Percentiles rank a stretch among this genome's conserved stretches.
phyloP scores from a whole-genome alignment of 37 sponge, comb jelly and placozoan genomes.

The Oscarella lobularis region DNA sequence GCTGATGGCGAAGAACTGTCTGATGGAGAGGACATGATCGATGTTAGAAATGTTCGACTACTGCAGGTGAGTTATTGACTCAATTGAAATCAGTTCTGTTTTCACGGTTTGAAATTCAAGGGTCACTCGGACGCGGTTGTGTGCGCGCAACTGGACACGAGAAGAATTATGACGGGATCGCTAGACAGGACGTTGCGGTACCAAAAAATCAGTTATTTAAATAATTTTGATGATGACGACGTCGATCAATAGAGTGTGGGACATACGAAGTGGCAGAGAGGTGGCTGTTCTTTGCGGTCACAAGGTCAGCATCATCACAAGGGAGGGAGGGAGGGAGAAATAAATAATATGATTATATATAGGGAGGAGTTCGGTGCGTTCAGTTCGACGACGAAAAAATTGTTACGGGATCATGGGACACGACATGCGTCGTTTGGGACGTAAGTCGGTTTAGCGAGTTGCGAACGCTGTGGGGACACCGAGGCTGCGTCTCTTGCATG shows the following conservation, averaged over 20 bases:
- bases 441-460: not conserved
- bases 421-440: not conserved
- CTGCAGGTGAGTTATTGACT: not conserved
- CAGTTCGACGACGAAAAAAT: not conserved
- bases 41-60: not conserved
- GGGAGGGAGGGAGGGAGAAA: too few relatives aligned
- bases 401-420: slow-evolving; percentile 4
- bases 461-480: not conserved
- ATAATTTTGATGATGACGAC: not conserved
- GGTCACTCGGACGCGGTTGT: not conserved
- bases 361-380: not conserved
- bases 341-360: too few relatives aligned
- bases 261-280: not conserved
- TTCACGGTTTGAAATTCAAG: not conserved
- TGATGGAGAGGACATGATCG: not conserved
- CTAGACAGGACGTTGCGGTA: not conserved
- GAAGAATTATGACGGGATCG: not conserved
- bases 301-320: too few relatives aligned
- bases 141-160: not conserved
- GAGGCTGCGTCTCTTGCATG: not conserved
- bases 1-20: not conserved
- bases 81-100: not conserved
- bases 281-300: not conserved
- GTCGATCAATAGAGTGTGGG: not conserved
- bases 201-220: not conserved